Evolutionary conservation across 2,888 invertebrate genomes (phyloP), one percentile per base, ranked within the genome.

Genomic region (Chrysodeixis includens): DNA sequence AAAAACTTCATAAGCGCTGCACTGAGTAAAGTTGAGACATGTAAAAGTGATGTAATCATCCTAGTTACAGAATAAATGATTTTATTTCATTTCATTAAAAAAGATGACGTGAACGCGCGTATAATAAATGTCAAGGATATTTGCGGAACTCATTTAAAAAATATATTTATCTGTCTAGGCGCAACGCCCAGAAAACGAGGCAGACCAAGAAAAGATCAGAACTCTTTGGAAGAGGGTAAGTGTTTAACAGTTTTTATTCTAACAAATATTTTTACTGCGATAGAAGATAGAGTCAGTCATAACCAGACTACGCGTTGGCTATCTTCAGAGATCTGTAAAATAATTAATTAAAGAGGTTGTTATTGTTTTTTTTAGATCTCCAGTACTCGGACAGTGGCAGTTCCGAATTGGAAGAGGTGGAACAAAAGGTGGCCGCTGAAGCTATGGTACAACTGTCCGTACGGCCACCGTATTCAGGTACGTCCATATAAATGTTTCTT

Each of bases 211-310:
- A 93, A 93, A 76, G 97, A 97, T 84, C 96, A 97, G 86, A 96
- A 97, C 88, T 96, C 97, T 79, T 94, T 97, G 79, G 97, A 97
- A 92, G 97, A 97, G 95, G 97, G 97, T 97, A 94, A 90, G 88
- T 64, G 18, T 1, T 1, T 10, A 20, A 49, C 12, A 20, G 18
- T 49, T 20, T 49, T 20, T 20, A 49, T 3, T 46, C 7, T 9
- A 18, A 8, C 5, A 14, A 16, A 14, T 2, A 44, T 16, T 1
- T 44, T 8, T 44, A 44, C 0, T 14, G 0, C 14, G 8, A 35
- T 52, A 26, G n/a, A n/a, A n/a, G n/a, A n/a, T n/a, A n/a, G n/a
- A n/a, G n/a, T n/a, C n/a, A n/a, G n/a, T n/a, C n/a, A n/a, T n/a
- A n/a, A n/a, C n/a, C n/a, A n/a, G n/a, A n/a, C n/a, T n/a, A n/a